Evolutionary conservation across 2,797 vertebrate species (phyloP).

Genomic region (Martes flavigula): DNA sequence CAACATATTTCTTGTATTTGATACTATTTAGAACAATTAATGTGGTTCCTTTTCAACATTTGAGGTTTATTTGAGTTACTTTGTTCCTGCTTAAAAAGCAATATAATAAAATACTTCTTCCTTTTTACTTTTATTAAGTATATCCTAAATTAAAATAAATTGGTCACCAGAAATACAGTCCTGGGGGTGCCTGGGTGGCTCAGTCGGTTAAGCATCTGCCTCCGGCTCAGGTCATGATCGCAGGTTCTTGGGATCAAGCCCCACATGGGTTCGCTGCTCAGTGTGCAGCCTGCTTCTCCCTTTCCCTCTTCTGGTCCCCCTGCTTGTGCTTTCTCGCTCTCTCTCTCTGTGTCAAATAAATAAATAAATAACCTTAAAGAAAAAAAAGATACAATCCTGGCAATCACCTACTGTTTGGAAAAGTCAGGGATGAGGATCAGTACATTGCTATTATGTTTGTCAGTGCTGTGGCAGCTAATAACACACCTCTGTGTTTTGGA

Average conservation of each 20-base stretch:
- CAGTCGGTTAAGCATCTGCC: too few relatives aligned
- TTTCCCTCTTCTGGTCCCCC: too few relatives aligned
- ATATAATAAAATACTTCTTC: not conserved
- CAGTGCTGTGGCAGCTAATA: conserved; percentile 40
- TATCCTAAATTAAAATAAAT: conserved; percentile 27
- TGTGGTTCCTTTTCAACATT: not conserved
- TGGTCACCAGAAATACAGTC: not conserved
- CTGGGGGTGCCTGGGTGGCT: not conserved
- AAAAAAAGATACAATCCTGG: not conserved
- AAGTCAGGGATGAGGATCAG: conserved; percentile 1
- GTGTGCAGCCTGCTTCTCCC: too few relatives aligned
- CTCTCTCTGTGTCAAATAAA: too few relatives aligned
- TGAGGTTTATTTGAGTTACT: not conserved
- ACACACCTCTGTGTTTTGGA: conserved; percentile 41
- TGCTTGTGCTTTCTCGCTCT: too few relatives aligned
- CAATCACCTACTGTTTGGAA: not conserved
- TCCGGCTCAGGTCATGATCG: too few relatives aligned
- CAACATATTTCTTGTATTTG: not conserved
- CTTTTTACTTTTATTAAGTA: conserved; percentile 28
- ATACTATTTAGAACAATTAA: not conserved
- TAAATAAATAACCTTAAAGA: too few relatives aligned
- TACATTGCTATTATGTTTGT: conserved; percentile 1
- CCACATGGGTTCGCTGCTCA: too few relatives aligned
- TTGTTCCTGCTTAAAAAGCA: not conserved
- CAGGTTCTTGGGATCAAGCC: too few relatives aligned